Evolutionary conservation across 2,888 invertebrate genomes (phyloP).

Genomic region (Rhimphoctona megacephalus): DNA sequence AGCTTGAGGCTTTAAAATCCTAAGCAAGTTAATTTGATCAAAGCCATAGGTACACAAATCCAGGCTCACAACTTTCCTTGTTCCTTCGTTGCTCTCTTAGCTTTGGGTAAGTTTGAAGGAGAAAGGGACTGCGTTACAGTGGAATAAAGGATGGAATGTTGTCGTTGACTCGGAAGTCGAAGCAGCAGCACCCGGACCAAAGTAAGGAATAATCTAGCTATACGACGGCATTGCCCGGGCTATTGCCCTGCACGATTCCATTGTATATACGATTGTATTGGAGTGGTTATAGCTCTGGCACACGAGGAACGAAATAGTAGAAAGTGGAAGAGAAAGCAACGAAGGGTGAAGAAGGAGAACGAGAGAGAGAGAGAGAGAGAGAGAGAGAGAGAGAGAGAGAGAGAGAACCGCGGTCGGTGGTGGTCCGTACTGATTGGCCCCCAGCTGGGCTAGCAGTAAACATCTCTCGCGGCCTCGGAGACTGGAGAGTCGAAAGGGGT

Average conservation of each 20-base stretch:
- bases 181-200: slow-evolving; percentile 1
- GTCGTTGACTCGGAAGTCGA: slow-evolving; percentile 62
- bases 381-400: slow-evolving; percentile 1
- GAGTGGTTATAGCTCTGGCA: slow-evolving; percentile 46
- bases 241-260: slow-evolving; percentile 79
- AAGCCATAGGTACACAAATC: slow-evolving; percentile 33
- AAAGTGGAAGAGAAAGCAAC: slow-evolving; percentile 51
- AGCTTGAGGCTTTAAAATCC: slow-evolving; percentile 60
- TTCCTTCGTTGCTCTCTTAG: slow-evolving; percentile 34
- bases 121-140: slow-evolving; percentile 35
- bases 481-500: slow-evolving; percentile 62
- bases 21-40: slow-evolving; percentile 67
- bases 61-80: slow-evolving; percentile 15
- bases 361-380: slow-evolving; percentile 42
- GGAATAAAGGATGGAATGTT: slow-evolving; percentile 53
- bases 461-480: slow-evolving; percentile 79
- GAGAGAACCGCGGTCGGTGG: slow-evolving; percentile 63
- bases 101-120: not conserved
- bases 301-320: slow-evolving; percentile 53
- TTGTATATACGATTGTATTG: slow-evolving; percentile 76
- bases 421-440: slow-evolving; percentile 81
- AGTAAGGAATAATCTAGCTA: slow-evolving; percentile 79
- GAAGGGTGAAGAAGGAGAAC: slow-evolving; percentile 1
- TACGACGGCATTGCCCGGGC: slow-evolving; percentile 79
- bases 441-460: slow-evolving; percentile 84